Evolutionary conservation across 2,888 invertebrate genomes (phyloP).

Genomic region (Trissolcus japonicus): DNA sequence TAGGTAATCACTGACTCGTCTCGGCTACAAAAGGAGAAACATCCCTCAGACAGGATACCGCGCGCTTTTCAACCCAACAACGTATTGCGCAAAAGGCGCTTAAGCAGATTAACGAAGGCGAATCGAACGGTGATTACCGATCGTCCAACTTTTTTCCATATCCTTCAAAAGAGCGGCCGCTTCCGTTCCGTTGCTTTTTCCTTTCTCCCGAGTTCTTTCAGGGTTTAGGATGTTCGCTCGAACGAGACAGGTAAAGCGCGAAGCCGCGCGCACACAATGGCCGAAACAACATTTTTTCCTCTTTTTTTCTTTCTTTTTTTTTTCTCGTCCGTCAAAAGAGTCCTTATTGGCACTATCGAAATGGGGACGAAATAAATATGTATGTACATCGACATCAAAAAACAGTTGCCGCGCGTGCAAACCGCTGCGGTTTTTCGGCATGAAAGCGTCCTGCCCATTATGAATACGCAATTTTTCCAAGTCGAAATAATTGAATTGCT

Average conservation of each 20-base stretch:
- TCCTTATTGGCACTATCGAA: conserved; percentile 65
- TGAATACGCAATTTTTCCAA: conserved; percentile 53
- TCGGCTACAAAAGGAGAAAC: conserved; percentile 48
- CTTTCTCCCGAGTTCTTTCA: conserved; percentile 56
- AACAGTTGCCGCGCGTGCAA: conserved; percentile 42
- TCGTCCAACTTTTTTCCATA: conserved; percentile 52
- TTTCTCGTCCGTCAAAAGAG: conserved; percentile 62
- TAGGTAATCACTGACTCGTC: conserved; percentile 54
- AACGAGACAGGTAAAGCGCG: conserved; percentile 63
- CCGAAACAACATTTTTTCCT: conserved; percentile 46
- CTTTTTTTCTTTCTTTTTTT: conserved; percentile 6
- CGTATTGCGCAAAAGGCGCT: conserved; percentile 58
- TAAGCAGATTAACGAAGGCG: conserved; percentile 58
- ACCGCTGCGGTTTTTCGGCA: conserved; percentile 37
- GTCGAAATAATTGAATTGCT: conserved; percentile 53
- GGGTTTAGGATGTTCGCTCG: conserved; percentile 68
- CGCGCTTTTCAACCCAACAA: conserved; percentile 34
- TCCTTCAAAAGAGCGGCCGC: conserved; percentile 56
- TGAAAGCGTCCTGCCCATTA: conserved; percentile 41
- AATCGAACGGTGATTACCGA: conserved; percentile 61
- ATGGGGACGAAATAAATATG: conserved; percentile 34
- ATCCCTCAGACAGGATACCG: conserved; percentile 32
- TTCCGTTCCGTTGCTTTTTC: conserved; percentile 60
- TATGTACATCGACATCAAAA: conserved; percentile 40
- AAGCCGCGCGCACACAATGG: conserved; percentile 60